Percentiles rank a stretch among this genome's conserved stretches.
phyloP scores from a whole-genome alignment of 2,888 invertebrate species.

The Nomada ruficornis region DNA sequence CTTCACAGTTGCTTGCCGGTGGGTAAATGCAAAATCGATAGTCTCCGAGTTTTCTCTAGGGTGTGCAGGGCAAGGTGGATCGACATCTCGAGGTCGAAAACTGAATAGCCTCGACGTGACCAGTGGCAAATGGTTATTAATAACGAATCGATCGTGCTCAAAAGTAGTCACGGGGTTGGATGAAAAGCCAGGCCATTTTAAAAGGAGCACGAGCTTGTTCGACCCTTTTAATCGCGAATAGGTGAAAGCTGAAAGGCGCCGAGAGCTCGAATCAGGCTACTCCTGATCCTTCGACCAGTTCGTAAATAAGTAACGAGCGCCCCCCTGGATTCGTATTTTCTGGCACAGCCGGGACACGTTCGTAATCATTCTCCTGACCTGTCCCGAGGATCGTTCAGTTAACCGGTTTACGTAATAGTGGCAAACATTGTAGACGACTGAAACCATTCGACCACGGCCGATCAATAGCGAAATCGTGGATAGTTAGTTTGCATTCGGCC shows the following conservation, averaged over 20 bases:
- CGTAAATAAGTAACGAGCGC: constrained; percentile 5
- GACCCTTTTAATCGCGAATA: constrained; percentile 10
- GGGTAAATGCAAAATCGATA: constrained; percentile 82
- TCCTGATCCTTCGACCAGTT: neutral
- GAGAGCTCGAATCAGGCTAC: neutral
- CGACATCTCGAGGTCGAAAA: constrained; percentile 78
- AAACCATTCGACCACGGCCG: neutral
- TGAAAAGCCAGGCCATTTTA: constrained; percentile 41
- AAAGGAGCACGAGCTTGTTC: constrained; percentile 25
- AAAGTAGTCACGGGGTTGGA: constrained; percentile 47
- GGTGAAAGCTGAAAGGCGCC: constrained; percentile 7
- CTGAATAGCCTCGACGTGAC: constrained; percentile 61
- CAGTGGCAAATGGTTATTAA: constrained; percentile 74
- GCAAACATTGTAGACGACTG: constrained; percentile 6
- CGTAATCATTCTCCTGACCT: neutral
- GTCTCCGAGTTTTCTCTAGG: constrained; percentile 63
- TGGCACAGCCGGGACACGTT: neutral
- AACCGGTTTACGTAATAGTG: constrained; percentile 15
- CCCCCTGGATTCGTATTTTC: constrained; percentile 15
- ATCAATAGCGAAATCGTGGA: constrained; percentile 28
- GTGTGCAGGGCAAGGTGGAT: constrained; percentile 46
- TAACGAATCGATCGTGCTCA: constrained; percentile 66
- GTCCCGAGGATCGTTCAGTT: constrained; percentile 1
- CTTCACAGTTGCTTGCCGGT: constrained; percentile 80
- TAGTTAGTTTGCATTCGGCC: constrained; percentile 6